Evolutionary conservation across 2,888 invertebrate genomes (phyloP), one percentile per base, ranked within the genome.

Genomic region (Drosophila birchii): DNA sequence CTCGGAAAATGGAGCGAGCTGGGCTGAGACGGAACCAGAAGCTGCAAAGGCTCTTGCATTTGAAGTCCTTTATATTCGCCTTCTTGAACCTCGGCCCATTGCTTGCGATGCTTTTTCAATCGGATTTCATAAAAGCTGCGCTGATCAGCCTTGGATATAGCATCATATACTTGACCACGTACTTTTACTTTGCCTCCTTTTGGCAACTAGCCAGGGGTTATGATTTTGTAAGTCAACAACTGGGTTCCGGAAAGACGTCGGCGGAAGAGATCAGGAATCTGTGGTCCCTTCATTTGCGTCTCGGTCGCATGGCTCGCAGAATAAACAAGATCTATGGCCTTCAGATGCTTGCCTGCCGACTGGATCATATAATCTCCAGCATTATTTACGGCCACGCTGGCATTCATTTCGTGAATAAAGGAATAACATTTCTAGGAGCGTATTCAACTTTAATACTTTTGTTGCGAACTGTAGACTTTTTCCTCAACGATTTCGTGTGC

Each of bases 271-370:
- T 67, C 4, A 9, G 12, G 1, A 39, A 47, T 20, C 36, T 67
- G 0, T 62, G 63, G 63, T 23, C 12, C 2, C 54, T 67, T 18
- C 63, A 63, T 5, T 12, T 8, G 6, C 6, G 3, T 20, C n/a
- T 63, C 18, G 26, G 29, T 12, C 41, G 26, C 2, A 41, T 38
- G 11, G 39, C 39, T 2, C 16, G 7, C 0, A 38, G 26, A 7
- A 47, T 67, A n/a, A 67, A 67, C 29, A 16, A 34, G 12, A 47
- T 63, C 34, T 63, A 67, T 20, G 64, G 67, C 0, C 29, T 47
- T 12, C 47, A 63, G n/a, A 63, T 67, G 63, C 9, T 63, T 18
- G 45, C 20, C n/a, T 34, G 47, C 3, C 67, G 63, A 4, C 39
- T 67, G 14, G 53, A 67, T 6, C 54, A 32, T 16, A 20, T 63